A percentile compares a stretch with the other conserved stretches of the same genome.
Evolutionary conservation across 2,888 invertebrate species (phyloP).

Genomic region (Pheosia gnoma): DNA sequence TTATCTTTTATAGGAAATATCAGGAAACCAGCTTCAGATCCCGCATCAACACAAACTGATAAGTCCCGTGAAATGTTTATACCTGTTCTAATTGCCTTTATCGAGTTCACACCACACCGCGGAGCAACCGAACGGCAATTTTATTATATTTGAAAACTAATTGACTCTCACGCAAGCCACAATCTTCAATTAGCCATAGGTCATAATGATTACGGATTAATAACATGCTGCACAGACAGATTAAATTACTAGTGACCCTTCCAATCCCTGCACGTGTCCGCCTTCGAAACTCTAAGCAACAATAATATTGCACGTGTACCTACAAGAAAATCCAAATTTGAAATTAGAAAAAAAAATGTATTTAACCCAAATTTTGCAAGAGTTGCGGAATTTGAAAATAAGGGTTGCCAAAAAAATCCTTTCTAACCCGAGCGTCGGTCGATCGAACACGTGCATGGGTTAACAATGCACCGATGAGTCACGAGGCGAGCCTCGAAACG

Average conservation of each 20-base stretch:
- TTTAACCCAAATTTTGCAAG: slow-evolving; percentile 81
- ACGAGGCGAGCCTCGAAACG: slow-evolving; percentile 63
- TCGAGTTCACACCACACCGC: slow-evolving; percentile 43
- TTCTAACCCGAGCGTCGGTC: slow-evolving; percentile 79
- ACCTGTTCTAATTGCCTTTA: slow-evolving; percentile 58
- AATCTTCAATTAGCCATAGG: slow-evolving; percentile 61
- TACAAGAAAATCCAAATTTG: slow-evolving; percentile 46
- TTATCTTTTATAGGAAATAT: no score
- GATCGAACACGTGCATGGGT: slow-evolving; percentile 76
- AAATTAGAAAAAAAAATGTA: slow-evolving; percentile 64
- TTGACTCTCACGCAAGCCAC: slow-evolving; percentile 48
- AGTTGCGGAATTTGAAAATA: slow-evolving; percentile 82
- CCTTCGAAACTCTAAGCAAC: slow-evolving; percentile 29
- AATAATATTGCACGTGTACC: slow-evolving; percentile 52
- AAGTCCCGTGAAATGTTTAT: slow-evolving; percentile 48
- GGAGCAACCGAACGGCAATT: slow-evolving; percentile 53
- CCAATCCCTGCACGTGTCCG: slow-evolving; percentile 49
- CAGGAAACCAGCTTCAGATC: slow-evolving; percentile 32
- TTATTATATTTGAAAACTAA: slow-evolving; percentile 67
- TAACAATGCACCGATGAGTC: slow-evolving; percentile 78
- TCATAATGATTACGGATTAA: slow-evolving; percentile 48
- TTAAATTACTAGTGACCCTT: slow-evolving; percentile 43
- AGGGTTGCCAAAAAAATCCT: slow-evolving; percentile 81
- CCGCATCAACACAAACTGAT: slow-evolving; percentile 38
- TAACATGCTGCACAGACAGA: slow-evolving; percentile 32